Percentiles rank a stretch among this genome's conserved stretches.
Evolutionary conservation across 2,113 vertebrate genomes (phyloP).

Genomic region (Bufo gargarizans): DNA sequence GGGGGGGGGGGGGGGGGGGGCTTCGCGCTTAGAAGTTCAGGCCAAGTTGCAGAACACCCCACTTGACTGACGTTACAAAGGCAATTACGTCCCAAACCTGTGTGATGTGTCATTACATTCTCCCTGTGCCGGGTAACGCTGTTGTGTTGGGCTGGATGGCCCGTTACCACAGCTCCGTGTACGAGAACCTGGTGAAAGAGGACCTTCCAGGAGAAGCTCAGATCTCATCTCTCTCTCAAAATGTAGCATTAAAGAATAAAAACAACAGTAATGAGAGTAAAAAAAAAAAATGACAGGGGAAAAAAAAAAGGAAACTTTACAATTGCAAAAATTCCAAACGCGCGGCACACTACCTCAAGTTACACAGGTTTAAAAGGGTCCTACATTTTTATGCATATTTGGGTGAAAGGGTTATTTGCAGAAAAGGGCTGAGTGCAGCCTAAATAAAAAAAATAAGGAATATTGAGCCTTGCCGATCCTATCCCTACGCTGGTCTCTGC

Average conservation of each 20-base stretch:
- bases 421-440: no score
- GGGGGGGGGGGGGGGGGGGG: conserved; percentile 1
- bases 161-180: conserved; percentile 29
- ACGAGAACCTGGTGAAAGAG: conserved; percentile 24
- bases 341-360: neutral
- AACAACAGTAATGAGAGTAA: neutral
- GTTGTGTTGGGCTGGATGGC: conserved; percentile 73
- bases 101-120: conserved; percentile 68
- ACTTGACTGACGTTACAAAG: conserved; percentile 77
- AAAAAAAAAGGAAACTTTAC: neutral
- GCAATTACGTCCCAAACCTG: conserved; percentile 74
- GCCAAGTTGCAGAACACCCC: conserved; percentile 73
- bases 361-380: no score
- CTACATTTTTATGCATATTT: no score
- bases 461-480: no score
- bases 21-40: conserved; percentile 70
- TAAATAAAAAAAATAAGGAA: no score
- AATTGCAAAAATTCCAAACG: no score
- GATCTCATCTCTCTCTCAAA: neutral
- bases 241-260: neutral
- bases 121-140: conserved; percentile 50
- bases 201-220: neutral
- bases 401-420: no score
- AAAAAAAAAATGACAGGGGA: neutral
- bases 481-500: no score